Evolutionary conservation across 2,113 vertebrate genomes (phyloP).

Genomic region (Desmodus rotundus): DNA sequence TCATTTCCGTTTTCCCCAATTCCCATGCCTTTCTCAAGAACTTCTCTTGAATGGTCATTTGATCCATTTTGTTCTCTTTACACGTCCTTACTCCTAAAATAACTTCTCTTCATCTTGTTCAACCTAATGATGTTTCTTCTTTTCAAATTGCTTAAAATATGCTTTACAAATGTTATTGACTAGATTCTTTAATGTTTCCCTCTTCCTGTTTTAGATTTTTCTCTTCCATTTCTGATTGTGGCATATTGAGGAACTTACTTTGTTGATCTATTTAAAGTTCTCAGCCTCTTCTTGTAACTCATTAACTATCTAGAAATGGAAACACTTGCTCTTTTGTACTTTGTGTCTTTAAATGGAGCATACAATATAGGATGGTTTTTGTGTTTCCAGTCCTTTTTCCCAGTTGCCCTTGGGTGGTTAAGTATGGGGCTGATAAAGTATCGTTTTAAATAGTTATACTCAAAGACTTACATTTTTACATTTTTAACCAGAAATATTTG

Average conservation of each 20-base stretch:
- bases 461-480: background rate
- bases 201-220: constrained; percentile 14
- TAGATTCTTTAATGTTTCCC: constrained; percentile 13
- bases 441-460: constrained; percentile 1
- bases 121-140: background rate
- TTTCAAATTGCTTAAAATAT: constrained; percentile 5
- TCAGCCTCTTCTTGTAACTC: constrained; percentile 17
- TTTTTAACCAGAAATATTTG: background rate
- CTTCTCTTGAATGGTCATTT: background rate
- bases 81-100: background rate
- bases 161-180: background rate
- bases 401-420: background rate
- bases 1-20: background rate
- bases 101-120: constrained; percentile 8
- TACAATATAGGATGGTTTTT: background rate
- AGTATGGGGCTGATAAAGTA: background rate
- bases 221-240: constrained; percentile 31
- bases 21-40: background rate
- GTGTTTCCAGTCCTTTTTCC: background rate
- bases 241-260: constrained; percentile 20
- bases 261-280: constrained; percentile 6
- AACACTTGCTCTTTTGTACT: constrained; percentile 18
- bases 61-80: background rate
- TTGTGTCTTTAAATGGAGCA: constrained; percentile 4
- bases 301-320: constrained; percentile 29